A percentile compares a stretch with the other conserved stretches of the same genome.
These are phyloP conservation scores for Oncorhynchus tshawytscha DNA, from an alignment of 2,113 vertebrate species.

Conservation along the genomic window DNA sequence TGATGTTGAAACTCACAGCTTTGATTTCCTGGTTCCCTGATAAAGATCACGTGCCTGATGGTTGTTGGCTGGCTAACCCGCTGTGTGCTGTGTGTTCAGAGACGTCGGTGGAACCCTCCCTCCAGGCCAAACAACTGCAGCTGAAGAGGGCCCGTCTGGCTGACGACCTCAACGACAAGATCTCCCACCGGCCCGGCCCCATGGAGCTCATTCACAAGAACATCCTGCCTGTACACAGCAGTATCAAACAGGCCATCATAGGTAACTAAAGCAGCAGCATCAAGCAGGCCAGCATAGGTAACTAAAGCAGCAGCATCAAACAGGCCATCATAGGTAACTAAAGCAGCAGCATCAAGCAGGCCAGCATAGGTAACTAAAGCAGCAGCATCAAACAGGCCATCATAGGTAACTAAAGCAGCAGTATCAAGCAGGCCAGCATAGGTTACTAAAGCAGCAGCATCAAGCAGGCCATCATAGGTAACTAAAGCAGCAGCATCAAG, in stretches of 20 bases:
- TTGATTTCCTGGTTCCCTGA: too few species aligned
- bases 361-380: too few species aligned
- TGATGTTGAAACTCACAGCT: too few species aligned
- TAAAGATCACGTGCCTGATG: background rate
- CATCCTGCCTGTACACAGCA: slow-evolving; percentile 87
- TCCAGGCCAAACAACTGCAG: slow-evolving; percentile 89
- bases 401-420: too few species aligned
- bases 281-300: slow-evolving; percentile 76
- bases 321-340: too few species aligned
- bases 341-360: too few species aligned
- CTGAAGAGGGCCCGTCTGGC: slow-evolving; percentile 86
- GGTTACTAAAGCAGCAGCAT: slow-evolving; percentile 67
- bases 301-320: too few species aligned
- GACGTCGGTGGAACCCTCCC: slow-evolving; percentile 83
- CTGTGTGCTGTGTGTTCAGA: slow-evolving; percentile 71
- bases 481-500: too few species aligned
- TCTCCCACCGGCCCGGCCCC: slow-evolving; percentile 86
- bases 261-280: too few species aligned
- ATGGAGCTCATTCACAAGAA: slow-evolving; percentile 95
- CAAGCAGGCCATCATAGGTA: slow-evolving; percentile 70
- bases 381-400: too few species aligned
- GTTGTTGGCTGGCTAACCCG: background rate
- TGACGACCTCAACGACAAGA: slow-evolving; percentile 89
- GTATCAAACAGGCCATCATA: slow-evolving; percentile 76
- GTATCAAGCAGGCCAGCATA: too few species aligned